A percentile compares a stretch with the other conserved stretches of the same genome.
Conservation (phyloP, 2,888 invertebrate genomes). For the Agriotes lineatus region DNA sequence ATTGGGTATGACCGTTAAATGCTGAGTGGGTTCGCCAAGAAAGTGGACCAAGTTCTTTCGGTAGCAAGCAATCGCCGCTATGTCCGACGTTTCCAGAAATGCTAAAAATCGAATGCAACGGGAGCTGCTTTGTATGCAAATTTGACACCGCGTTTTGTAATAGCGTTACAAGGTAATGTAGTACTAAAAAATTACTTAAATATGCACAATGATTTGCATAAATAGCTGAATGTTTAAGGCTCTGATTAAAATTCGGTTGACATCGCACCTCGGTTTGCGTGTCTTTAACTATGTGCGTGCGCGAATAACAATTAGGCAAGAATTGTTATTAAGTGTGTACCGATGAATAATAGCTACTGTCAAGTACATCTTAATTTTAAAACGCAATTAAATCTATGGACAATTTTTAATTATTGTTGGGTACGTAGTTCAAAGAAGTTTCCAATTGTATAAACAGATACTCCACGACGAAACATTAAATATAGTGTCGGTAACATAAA, state of each 20-base stretch:
- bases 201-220: slow-evolving; percentile 9
- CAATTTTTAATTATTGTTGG: neutral
- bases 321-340: slow-evolving; percentile 1
- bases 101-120: neutral
- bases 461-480: too few species aligned
- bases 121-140: slow-evolving; percentile 1
- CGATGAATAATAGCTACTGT: neutral
- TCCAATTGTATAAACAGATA: too few species aligned
- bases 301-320: neutral
- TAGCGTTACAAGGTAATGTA: neutral
- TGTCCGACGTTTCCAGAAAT: too few species aligned
- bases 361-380: slow-evolving; percentile 10
- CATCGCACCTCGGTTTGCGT: slow-evolving; percentile 14
- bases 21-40: slow-evolving; percentile 4
- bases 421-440: too few species aligned
- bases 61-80: neutral
- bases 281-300: slow-evolving; percentile 1
- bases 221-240: slow-evolving; percentile 1
- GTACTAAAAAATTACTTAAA: slow-evolving; percentile 2
- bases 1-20: slow-evolving; percentile 17
- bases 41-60: neutral
- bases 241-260: slow-evolving; percentile 1
- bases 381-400: neutral
- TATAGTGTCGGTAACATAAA: too few species aligned
- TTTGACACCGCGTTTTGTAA: slow-evolving; percentile 2